Base-by-base conservation (phyloP, 2,888 invertebrate species). In the Cinara cedri region DNA sequence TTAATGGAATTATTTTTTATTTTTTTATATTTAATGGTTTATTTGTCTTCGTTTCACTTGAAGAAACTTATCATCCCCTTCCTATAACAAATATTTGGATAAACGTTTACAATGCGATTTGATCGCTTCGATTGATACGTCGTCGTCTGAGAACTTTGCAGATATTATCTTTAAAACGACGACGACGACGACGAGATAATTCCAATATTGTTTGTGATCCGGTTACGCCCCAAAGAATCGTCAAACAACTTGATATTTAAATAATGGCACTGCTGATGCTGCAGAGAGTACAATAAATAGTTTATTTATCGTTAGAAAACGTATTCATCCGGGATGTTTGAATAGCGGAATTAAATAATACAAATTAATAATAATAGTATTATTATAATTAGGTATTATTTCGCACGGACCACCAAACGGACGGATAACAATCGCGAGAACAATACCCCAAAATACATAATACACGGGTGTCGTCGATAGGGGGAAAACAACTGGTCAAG, bases 121-220 rank as follows among this genome's bases (percentile, higher is more conserved):
- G 78, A 78, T 78, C 78, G 78, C 78, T 68, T 70, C 78, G 57
- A 70, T 78, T 78, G 78, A 78, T 78, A 78, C 78, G 78, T 78
- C 78, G 78, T 78, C 78, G 74, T 75, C 74, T 75, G 63, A 65
- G 63, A 75, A 75, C 54, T 75, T 75, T 70, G 16, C 42, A 75
- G 74, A 75, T 75, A 65, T 54, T 75, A 75, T 65, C 74, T 75
- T 65, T 51, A 44, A 75, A 75, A 75, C 63, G 63, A 54, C 66
- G 66, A 16, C 78, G 66, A 16, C 78, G 70, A 24, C 49, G 54
- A 68, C 9, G 68, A 51, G 34, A 68, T 66, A 75, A 75, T 75
- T 65, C 74, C 74, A 65, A 75, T 75, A 75, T 54, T 63, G 54
- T 75, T 75, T 65, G 54, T 44, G 44, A 19, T 72, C 10, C 26